A percentile compares a stretch with the other conserved stretches of the same genome.
Conservation (phyloP, 2,113 vertebrate species). For the Zosterops japonicus region DNA sequence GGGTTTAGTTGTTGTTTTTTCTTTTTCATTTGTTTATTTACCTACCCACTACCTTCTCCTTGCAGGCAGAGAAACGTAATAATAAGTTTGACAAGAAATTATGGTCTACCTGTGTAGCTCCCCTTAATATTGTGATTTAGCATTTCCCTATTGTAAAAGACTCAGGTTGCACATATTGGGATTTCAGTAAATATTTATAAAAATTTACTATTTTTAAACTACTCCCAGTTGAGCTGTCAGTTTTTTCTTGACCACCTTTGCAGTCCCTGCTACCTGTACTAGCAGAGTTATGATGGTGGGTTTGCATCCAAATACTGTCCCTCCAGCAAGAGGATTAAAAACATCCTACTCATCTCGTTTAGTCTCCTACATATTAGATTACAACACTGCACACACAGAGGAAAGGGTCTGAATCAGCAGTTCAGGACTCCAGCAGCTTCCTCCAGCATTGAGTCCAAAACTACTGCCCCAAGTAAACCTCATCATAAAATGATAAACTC, state of each 20-base stretch:
- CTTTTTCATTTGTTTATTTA: not conserved
- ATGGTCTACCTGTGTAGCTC: not conserved
- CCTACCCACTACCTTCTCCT: not conserved
- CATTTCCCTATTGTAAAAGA: not conserved
- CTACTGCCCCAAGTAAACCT: not conserved
- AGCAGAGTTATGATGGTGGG: not conserved
- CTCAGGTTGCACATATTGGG: not conserved
- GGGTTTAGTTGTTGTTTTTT: not conserved
- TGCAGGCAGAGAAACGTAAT: not conserved
- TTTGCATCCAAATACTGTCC: not conserved
- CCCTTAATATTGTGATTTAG: not conserved
- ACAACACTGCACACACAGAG: not conserved
- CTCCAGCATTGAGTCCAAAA: not conserved
- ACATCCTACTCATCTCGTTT: conserved; percentile 13
- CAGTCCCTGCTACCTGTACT: not conserved
- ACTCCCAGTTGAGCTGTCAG: not conserved
- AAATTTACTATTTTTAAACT: not conserved
- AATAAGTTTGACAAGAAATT: not conserved
- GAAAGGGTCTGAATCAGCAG: conserved; percentile 41
- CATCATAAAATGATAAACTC: not conserved
- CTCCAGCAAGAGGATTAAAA: not conserved
- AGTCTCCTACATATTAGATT: not conserved
- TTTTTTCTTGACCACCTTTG: not conserved
- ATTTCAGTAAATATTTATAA: not conserved
- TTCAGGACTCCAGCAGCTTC: not conserved